A percentile compares a stretch with the other conserved stretches of the same genome.
Conservation (phyloP, 1,140 invertebrate genomes). For the Bombus turneri region DNA sequence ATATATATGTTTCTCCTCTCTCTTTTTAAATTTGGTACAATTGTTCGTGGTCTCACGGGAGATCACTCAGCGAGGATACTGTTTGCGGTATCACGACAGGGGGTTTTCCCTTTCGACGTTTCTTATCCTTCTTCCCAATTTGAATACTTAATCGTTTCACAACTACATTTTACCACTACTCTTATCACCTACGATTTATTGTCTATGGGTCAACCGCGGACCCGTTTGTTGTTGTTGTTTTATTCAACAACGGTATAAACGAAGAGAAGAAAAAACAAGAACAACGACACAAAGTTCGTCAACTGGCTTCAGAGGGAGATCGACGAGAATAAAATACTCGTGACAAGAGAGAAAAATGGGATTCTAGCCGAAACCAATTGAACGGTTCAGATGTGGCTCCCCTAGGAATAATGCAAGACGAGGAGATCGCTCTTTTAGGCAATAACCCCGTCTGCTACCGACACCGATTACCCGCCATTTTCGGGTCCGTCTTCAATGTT, state of each 20-base stretch:
- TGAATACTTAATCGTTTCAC: conserved; percentile 15
- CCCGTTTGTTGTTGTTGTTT: neutral
- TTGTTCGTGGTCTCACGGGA: neutral
- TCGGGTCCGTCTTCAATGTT: conserved; percentile 68
- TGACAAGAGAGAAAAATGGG: conserved; percentile 11
- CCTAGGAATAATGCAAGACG: neutral
- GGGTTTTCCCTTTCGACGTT: conserved; percentile 30
- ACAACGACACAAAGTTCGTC: conserved; percentile 39
- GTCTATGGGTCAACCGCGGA: conserved; percentile 37
- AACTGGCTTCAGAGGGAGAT: neutral
- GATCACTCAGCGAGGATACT: neutral
- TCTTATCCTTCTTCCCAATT: conserved; percentile 19
- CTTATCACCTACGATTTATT: conserved; percentile 61
- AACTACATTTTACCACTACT: conserved; percentile 44
- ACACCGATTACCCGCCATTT: conserved; percentile 78
- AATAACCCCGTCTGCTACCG: conserved; percentile 81
- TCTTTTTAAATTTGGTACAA: neutral
- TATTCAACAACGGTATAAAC: neutral
- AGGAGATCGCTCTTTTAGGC: conserved; percentile 36
- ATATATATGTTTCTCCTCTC: neutral
- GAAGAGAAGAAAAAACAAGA: neutral
- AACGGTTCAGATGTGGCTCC: neutral
- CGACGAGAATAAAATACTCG: neutral
- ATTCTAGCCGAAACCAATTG: neutral
- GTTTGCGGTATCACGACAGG: conserved; percentile 17